Evolutionary conservation across 2,888 invertebrate species (phyloP).

Genomic region (Psococerastis gibbosa): DNA sequence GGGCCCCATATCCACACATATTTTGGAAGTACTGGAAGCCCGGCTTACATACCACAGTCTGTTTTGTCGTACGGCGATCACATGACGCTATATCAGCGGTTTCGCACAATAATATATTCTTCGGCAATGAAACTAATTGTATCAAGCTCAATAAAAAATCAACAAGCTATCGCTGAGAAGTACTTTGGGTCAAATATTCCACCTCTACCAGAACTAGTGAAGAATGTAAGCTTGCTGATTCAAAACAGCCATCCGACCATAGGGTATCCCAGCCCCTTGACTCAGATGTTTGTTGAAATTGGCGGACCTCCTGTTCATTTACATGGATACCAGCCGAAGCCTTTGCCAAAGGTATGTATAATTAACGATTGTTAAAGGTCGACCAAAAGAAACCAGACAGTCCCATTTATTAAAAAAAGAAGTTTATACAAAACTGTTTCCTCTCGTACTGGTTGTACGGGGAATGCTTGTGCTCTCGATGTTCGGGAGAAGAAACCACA

Average conservation of each 20-base stretch:
- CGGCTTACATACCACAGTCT: neutral
- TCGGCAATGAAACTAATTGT: neutral
- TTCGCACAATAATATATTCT: neutral
- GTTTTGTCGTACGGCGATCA: neutral
- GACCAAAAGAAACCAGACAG: no score
- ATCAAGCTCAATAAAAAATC: neutral
- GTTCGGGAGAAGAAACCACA: no score
- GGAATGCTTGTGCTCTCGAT: no score
- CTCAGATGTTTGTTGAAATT: neutral
- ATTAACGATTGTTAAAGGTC: no score
- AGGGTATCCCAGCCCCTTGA: neutral
- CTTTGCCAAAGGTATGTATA: neutral
- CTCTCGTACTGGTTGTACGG: no score
- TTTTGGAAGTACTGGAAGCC: neutral
- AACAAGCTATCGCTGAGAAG: neutral
- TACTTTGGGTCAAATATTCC: neutral
- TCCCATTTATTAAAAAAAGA: no score
- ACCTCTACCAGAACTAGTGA: neutral
- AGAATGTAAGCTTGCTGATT: neutral
- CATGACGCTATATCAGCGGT: neutral
- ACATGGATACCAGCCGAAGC: neutral
- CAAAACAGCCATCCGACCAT: neutral
- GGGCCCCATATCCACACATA: neutral
- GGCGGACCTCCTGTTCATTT: constrained; percentile 1
- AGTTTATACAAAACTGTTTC: no score